Base-by-base conservation (phyloP, 2,797 vertebrate species). In the Valencia hispanica region DNA sequence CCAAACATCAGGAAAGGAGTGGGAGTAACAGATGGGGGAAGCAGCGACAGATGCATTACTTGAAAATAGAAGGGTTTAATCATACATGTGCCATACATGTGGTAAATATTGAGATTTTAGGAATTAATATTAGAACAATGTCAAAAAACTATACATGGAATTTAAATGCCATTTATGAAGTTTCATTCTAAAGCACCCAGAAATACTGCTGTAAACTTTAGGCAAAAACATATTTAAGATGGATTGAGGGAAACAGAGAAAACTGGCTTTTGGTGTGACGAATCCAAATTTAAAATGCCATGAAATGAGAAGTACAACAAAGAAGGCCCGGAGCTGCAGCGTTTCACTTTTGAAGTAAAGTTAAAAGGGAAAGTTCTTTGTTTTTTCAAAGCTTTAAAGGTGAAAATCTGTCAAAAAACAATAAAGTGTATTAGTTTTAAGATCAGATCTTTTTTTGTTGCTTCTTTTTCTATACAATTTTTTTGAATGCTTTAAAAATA, bases 81-180 rank as follows among this genome's bases (percentile, higher is more conserved):
- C 68, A 83, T 43, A 25, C 41, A 17, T 72, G 57, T 22, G 47
- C 75, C 70, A 47, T 78, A 82, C 77, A 70, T 75, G 68, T 80
- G 82, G 77, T 72, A 86, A 89, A 86, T 80, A 85, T 85, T 85
- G 76, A 74, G 69, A 61, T 55, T 78, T 32, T 55, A 65, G 82
- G 70, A 78, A 78, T 50, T 79, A 47, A 59, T 66, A 75, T 53
- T 77, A 68, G 73, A 77, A 57, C 41, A 66, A 82, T 83, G 14
- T 53, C 41, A 82, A n/a, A 80, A 30, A 79, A 55, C 18, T 79
- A 68, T 18, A 80, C 81, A 82, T 61, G 55, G 66, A 85, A 84
- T 71, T 77, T 55, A 87, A 88, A 84, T 72, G 69, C 73, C 72
- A 70, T 47, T 69, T 8, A 22, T 9, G 2, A 66, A 66, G 12